These are phyloP conservation scores for Parasteatoda tepidariorum DNA, from an alignment of 1,140 invertebrate species.

Conservation along the genomic window DNA sequence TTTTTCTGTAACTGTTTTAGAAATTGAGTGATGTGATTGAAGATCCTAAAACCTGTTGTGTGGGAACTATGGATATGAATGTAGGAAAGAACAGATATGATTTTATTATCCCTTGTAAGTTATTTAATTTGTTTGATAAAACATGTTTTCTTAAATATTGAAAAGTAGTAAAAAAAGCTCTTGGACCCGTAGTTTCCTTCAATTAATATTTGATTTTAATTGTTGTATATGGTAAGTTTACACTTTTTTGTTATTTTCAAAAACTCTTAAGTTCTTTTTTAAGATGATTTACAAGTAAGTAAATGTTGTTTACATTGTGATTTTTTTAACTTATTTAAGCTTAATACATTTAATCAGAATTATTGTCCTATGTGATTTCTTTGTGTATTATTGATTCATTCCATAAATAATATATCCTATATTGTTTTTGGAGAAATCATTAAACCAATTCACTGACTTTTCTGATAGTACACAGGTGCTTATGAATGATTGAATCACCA, in stretches of 20 bases:
- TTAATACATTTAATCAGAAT: too few relatives aligned
- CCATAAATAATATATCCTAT: too few relatives aligned
- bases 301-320: background rate
- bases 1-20: slow-evolving; percentile 70
- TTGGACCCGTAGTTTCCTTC: too few relatives aligned
- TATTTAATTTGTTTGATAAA: too few relatives aligned
- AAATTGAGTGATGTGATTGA: slow-evolving; percentile 84
- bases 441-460: too few relatives aligned
- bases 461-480: too few relatives aligned
- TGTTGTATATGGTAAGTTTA: background rate
- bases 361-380: too few relatives aligned
- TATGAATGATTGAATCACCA: too few relatives aligned
- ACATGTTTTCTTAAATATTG: background rate
- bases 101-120: slow-evolving; percentile 83
- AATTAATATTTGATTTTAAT: background rate
- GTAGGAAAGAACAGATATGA: slow-evolving; percentile 87
- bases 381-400: too few relatives aligned
- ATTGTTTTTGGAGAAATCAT: too few relatives aligned
- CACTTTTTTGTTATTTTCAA: background rate
- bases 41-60: slow-evolving; percentile 82
- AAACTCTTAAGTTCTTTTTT: background rate
- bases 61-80: slow-evolving; percentile 86
- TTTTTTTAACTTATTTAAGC: background rate
- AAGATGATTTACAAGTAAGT: background rate
- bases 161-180: too few relatives aligned